Percentiles rank a stretch among this genome's conserved stretches.
phyloP scores from a whole-genome alignment of 2,888 invertebrate genomes.

The Megaustenia siamemsis region DNA sequence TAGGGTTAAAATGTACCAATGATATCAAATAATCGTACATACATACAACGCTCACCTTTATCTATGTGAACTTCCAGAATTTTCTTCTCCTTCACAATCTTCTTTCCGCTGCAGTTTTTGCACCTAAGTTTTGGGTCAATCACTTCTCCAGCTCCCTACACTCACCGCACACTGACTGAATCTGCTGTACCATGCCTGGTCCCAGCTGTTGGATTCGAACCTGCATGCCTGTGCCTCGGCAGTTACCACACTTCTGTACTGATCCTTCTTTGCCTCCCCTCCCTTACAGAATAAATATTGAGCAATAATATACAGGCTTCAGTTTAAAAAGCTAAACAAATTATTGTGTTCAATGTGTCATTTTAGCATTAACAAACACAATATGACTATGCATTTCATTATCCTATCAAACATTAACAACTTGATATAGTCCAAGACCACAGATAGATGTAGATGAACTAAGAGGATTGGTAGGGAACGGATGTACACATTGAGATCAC shows the following conservation, averaged over 20 bases:
- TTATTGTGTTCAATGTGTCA: too few relatives aligned
- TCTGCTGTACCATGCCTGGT: constrained; percentile 92
- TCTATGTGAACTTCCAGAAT: constrained; percentile 97
- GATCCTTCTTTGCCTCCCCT: constrained; percentile 96
- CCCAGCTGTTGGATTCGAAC: constrained; percentile 86
- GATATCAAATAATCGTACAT: too few relatives aligned
- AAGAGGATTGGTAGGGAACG: too few relatives aligned
- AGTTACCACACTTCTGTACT: constrained; percentile 91
- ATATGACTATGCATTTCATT: too few relatives aligned
- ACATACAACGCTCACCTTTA: constrained; percentile 82
- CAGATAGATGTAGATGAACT: too few relatives aligned
- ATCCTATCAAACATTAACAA: too few relatives aligned
- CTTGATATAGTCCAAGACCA: too few relatives aligned
- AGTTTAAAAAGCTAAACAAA: too few relatives aligned
- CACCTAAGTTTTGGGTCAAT: constrained; percentile 90
- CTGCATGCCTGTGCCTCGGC: constrained; percentile 93
- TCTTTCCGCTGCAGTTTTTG: constrained; percentile 94
- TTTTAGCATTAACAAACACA: too few relatives aligned
- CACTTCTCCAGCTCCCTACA: constrained; percentile 88
- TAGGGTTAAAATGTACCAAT: too few relatives aligned
- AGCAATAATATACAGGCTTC: too few relatives aligned
- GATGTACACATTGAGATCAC: too few relatives aligned
- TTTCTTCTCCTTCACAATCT: constrained; percentile 92
- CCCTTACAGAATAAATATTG: constrained; percentile 77
- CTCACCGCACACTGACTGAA: constrained; percentile 91